Evolutionary conservation across 2,797 vertebrate genomes (phyloP), one percentile per base, ranked within the genome.

Genomic region (Thaleichthys pacificus): DNA sequence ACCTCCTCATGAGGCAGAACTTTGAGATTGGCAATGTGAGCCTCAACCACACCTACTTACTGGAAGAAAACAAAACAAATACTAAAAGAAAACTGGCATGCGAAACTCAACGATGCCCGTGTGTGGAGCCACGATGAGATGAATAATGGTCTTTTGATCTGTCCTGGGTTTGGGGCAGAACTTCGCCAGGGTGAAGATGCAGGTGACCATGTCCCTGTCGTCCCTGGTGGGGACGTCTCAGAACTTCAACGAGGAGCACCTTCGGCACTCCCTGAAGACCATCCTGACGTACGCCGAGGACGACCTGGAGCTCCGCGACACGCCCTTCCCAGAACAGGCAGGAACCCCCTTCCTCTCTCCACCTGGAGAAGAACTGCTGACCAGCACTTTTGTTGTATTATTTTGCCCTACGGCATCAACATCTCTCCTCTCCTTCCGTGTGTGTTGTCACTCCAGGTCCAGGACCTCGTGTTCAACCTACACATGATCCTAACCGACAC

Each of bases 401-500:
- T 7, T 11, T 38, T 38, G 35, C 32, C 32, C 32, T 7, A 6
- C 32, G 5, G 5, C 32, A 8, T 35, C 32, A 47, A 12, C 42
- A 3, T 62, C 61, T 17, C 14, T 62, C n/a, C 22, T 9, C 21
- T 61, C 24, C 24, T 8, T 47, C 42, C 12, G 42, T 42, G 38
- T 28, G 14, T 28, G 22, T 61, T 6, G 61, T 7, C 14, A 8
- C 58, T 54, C 4, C 81, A 97, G 96, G 96, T 97, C 47, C 95
- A 97, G 86, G 96, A 97, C 85, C 90, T 97, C 66, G 95, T 96
- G 77, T 97, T 97, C 86, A 97, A 97, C 86, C 85, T 97, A 76
- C 96, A 97, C 91, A 97, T 97, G 96, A 97, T 97, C 84, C 93
- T 97, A 51, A 97, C 96, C 0, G 96, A 97, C 86, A 97, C 96